Base-by-base conservation (phyloP, 2,888 invertebrate species). In the Oxyscelio sp. region DNA sequence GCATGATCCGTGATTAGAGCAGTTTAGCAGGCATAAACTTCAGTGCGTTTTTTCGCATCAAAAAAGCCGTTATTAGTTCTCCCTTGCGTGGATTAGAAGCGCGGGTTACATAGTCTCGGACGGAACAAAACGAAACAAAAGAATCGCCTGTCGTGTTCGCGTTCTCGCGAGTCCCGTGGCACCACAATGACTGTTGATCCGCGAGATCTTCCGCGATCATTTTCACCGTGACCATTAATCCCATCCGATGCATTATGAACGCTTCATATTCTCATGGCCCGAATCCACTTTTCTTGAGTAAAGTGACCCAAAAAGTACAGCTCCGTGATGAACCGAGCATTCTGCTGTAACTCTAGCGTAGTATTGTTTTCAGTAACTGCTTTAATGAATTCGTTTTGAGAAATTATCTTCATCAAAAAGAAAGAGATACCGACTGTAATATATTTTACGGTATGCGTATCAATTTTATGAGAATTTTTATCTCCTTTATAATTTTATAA, bases 151-250 rank as follows among this genome's bases (percentile, higher is more conserved):
- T 66, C 77, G 50, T 56, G 73, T 63, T 65, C 66, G 61, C 61
- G 77, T 78, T 78, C 78, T 56, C 70, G 70, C 63, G 15, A 65
- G 71, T 71, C 56, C 34, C 27, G 63, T 21, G 43, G 34, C 45
- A 43, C 31, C 34, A 56, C 56, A 56, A 63, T 73, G 70, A 73
- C 81, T 73, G 71, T 85, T 78, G 73, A 78, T 61, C 75, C 71
- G 68, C 52, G 56, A 48, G 75, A 79, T 68, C 58, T 71, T 59
- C 70, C 48, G 66, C 50, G 61, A 70, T 77, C 65, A 85, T 81
- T 82, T 81, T 78, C 78, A 59, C 78, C 81, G 65, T 66, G 73
- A 85, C 81, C 81, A 77, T 85, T 81, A 74, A 73, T 68, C 48
- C 61, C 79, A 65, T 75, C 71, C 38, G 52, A 58, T 58, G 65